A percentile compares a stretch with the other conserved stretches of the same genome.
Conservation (phyloP, 37 sponge, comb jelly and placozoan genomes). For the Amphimedon queenslandica region DNA sequence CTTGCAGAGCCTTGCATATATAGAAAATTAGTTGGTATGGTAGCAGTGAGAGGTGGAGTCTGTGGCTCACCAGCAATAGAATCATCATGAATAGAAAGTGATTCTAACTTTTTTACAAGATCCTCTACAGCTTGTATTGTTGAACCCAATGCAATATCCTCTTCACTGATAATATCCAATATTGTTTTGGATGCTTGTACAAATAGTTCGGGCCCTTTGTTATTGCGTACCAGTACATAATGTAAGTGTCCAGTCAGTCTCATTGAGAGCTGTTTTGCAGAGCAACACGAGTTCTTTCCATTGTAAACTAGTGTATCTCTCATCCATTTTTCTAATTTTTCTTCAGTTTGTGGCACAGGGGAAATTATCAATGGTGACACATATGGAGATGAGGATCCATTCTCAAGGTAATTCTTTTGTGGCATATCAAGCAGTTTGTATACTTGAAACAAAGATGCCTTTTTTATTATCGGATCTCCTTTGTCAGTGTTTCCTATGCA, state of each 20-base stretch:
- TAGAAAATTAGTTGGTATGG: background rate
- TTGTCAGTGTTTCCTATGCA: background rate
- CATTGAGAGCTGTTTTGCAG: background rate
- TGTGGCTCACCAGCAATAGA: background rate
- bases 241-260: slow-evolving; percentile 25
- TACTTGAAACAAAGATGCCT: slow-evolving; percentile 15
- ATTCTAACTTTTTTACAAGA: background rate
- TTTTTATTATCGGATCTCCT: background rate
- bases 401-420: background rate
- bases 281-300: background rate
- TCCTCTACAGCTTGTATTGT: background rate
- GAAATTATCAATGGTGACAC: slow-evolving; percentile 7
- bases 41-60: background rate
- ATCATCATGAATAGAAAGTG: background rate
- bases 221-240: slow-evolving; percentile 7
- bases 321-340: slow-evolving; percentile 8
- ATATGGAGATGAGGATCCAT: background rate
- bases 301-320: background rate
- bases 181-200: background rate
- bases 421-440: slow-evolving; percentile 16
- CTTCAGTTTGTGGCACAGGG: background rate
- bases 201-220: background rate
- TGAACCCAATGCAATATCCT: background rate
- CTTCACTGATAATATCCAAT: background rate
- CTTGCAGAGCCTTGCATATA: background rate